Percentiles rank a stretch among this genome's conserved stretches.
Conservation (phyloP, 1,140 invertebrate genomes). For the Tetraneura akinire region DNA sequence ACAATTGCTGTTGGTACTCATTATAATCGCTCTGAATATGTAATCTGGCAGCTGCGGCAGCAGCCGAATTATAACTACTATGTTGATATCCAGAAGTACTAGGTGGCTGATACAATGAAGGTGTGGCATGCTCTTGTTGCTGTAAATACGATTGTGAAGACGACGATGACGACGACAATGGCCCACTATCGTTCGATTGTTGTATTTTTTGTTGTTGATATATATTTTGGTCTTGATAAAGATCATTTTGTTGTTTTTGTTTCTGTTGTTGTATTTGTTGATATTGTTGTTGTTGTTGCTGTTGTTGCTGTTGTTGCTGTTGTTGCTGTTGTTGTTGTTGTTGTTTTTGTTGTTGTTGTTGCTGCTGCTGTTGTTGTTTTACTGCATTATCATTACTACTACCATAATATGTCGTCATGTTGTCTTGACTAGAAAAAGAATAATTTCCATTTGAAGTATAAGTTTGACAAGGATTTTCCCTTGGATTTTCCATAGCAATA, state of each 20-base stretch:
- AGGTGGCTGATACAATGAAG: neutral
- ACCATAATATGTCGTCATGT: neutral
- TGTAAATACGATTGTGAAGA: neutral
- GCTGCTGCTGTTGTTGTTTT: neutral
- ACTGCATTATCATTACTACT: neutral
- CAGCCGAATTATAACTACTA: neutral
- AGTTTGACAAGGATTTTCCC: neutral
- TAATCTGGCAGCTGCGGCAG: neutral
- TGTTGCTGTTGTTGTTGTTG: neutral
- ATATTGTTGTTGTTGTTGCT: neutral
- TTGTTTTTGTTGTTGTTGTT: neutral
- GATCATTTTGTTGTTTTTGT: slow-evolving; percentile 37
- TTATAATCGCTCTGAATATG: neutral
- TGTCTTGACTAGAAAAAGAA: neutral
- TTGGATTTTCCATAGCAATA: neutral
- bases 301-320: neutral
- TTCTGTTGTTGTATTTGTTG: slow-evolving; percentile 17
- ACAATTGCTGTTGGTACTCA: slow-evolving; percentile 1
- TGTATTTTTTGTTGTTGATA: slow-evolving; percentile 36
- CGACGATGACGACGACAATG: neutral
- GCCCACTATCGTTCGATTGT: neutral
- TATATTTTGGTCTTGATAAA: slow-evolving; percentile 32
- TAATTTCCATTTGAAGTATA: neutral
- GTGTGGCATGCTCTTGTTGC: slow-evolving; percentile 33
- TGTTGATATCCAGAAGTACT: neutral